Evolutionary conservation across 2,797 vertebrate species (phyloP), one percentile per base, ranked within the genome.

Genomic region (Paratrypauchen microcephalus): DNA sequence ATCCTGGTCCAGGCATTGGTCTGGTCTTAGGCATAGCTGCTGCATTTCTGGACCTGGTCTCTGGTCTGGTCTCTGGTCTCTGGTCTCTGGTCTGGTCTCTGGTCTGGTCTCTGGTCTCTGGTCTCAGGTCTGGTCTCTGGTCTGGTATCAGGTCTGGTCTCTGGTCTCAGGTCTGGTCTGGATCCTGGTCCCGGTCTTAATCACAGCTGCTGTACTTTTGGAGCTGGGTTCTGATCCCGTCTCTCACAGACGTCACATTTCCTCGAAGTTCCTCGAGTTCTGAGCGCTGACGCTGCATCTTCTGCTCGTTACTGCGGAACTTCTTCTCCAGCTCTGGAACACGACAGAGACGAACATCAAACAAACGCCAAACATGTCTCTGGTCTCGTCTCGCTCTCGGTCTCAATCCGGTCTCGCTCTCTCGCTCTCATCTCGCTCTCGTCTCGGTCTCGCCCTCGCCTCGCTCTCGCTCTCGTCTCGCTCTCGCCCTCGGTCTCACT

Each of bases 241-340:
- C 81, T 59, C 92, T 86, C 7, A 95, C 83, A 23, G 70, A 13
- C 0, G 86, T 91, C 39, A 90, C 93, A 1, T 80, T 90, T 18
- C 77, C 75, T 86, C 95, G 93, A 84, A 96, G 79, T 8, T 75
- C 74, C 19, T 91, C 82, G 66, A 96, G 86, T 39, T 81, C 88
- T 0, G 55, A 61, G 1, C 75, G 93, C 88, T 95, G 96, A 6
- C 73, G 70, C 6, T 88, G 83, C 93, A 97, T 92, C 11, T 19
- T 79, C 80, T 78, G 75, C 80, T 95, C 92, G 0, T 96, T 96
- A 57, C 26, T 90, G 68, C 73, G 89, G 48, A 96, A 93, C 77
- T 79, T 93, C 59, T 79, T 86, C 84, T 96, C 95, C 77, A 97
- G 85, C 57, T 89, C 95, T 96, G 81, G 28, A 30, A 30, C 28